Evolutionary conservation across 2,888 invertebrate species (phyloP).

Genomic region (Leptopilina syphax): DNA sequence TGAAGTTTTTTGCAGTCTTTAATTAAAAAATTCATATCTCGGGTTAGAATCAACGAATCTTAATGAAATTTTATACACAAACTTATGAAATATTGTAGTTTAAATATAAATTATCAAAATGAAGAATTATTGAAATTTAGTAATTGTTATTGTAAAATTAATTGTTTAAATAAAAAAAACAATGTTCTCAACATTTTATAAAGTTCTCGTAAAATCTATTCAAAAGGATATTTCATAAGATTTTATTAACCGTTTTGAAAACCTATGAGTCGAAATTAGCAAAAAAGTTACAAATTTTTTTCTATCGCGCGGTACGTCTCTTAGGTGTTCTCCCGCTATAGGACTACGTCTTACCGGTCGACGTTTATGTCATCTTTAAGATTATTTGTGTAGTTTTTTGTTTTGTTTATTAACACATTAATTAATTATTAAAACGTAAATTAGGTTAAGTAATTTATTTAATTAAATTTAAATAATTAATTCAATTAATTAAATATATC

Average conservation of each 20-base stretch:
- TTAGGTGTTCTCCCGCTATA: no score
- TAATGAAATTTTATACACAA: background rate
- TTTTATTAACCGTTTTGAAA: background rate
- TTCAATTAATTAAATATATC: no score
- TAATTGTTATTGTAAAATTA: slow-evolving; percentile 4
- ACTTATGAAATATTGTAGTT: background rate
- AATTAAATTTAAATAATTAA: no score
- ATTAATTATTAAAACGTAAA: no score
- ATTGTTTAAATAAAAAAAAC: slow-evolving; percentile 5
- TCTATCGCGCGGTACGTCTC: background rate
- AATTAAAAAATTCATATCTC: slow-evolving; percentile 2
- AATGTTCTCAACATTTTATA: background rate
- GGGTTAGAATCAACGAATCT: background rate
- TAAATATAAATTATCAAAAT: background rate
- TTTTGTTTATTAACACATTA: no score
- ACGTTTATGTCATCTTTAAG: no score
- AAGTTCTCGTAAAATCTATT: background rate
- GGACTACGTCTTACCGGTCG: no score
- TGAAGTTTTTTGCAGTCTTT: background rate
- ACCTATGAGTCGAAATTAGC: background rate
- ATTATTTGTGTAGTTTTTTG: no score
- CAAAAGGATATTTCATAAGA: background rate
- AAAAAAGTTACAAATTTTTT: background rate
- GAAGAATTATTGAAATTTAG: background rate
- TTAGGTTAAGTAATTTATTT: no score